These are phyloP conservation scores for Solen grandis DNA, from an alignment of 1,140 invertebrate genomes.

Conservation along the genomic window DNA sequence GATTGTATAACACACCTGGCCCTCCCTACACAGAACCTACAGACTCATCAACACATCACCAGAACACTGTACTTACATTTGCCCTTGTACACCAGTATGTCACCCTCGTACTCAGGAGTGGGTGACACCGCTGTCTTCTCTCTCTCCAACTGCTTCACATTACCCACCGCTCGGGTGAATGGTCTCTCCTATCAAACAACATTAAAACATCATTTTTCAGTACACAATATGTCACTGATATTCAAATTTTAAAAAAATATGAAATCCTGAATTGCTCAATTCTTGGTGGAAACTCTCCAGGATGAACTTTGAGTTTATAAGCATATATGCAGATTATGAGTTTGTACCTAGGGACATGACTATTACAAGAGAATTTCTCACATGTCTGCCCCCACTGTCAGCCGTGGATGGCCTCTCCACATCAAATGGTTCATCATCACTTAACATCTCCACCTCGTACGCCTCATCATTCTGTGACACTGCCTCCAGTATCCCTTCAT, in stretches of 20 bases:
- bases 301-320: no score
- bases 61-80: constrained; percentile 72
- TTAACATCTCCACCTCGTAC: constrained; percentile 82
- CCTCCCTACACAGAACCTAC: neutral
- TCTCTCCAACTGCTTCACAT: constrained; percentile 60
- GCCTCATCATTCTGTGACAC: constrained; percentile 87
- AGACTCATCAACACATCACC: no score
- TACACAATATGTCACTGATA: no score
- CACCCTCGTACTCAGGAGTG: constrained; percentile 58
- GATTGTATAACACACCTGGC: no score
- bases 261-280: no score
- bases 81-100: constrained; percentile 74
- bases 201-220: neutral
- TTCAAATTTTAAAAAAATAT: no score
- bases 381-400: constrained; percentile 70
- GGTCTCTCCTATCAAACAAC: constrained; percentile 67
- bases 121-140: constrained; percentile 41
- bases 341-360: no score
- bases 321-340: no score
- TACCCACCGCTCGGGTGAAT: constrained; percentile 74
- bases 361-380: no score
- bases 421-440: constrained; percentile 75
- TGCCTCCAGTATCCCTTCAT: constrained; percentile 87
- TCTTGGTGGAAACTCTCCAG: no score
- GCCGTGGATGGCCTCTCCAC: constrained; percentile 78